Base-by-base conservation (phyloP, 2,797 vertebrate genomes). In the Tinamus major region DNA sequence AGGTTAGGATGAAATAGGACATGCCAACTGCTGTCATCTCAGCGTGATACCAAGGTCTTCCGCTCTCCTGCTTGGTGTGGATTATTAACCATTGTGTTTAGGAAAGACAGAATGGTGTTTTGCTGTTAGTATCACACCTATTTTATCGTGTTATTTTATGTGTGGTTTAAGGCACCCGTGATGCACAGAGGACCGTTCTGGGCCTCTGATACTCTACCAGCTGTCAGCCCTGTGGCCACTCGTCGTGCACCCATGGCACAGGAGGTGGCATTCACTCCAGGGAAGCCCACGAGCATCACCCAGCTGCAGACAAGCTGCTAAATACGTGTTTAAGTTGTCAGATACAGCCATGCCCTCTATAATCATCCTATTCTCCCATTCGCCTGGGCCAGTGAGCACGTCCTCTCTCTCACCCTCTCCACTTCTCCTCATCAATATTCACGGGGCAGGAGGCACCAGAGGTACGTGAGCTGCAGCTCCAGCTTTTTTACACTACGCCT, bases 331-430 rank as follows among this genome's bases (percentile, higher is more conserved):
- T 33, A 46, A 72, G 26, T 18, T 71, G 49, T 33, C 59, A 71
- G 59, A 79, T 0, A 2, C 17, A 58, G 19, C 13, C 0, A 0
- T 68, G 53, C 2, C 9, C 13, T 8, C 6, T 14, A 9, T 3
- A n/a, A 49, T 21, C 58, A 49, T 13, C 51, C 33, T 42, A 8
- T 13, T 62, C n/a, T 4, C 37, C 33, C 29, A 6, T 58, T 24
- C 37, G n/a, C 27, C 33, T 58, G 8, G 10, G 16, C 15, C 1
- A 4, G 33, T 13, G 23, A 55, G 31, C 39, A 42, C 1, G 3
- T 9, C 3, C 13, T 37, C 44, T 12, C 26, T 4, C 46, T 8
- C 65, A 10, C 20, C 39, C 49, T 74, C 11, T 13, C 27, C 71
- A 44, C 55, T 80, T 41, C 55, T 63, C 11, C 31, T 33, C 20